phyloP scores from a whole-genome alignment of 2,113 vertebrate species.

The Eptesicus fuscus region DNA sequence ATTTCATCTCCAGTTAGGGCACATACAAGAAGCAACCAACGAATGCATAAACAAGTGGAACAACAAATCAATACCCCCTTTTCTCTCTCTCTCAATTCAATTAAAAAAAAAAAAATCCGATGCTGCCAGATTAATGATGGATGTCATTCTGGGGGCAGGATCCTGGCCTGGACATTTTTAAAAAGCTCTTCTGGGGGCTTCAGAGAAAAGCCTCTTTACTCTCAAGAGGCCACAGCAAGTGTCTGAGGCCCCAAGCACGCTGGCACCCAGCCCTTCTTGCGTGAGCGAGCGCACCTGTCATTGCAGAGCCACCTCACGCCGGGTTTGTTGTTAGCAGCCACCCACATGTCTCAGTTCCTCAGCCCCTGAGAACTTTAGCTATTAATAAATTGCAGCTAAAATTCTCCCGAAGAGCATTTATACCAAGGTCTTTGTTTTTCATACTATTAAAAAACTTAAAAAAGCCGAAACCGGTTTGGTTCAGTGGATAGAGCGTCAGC shows the following conservation, averaged over 20 bases:
- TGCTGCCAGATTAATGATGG: fast-evolving
- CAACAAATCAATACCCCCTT: not conserved
- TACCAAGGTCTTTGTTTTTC: not conserved
- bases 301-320: too few relatives aligned
- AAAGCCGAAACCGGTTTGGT: not conserved
- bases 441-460: not conserved
- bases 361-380: not conserved
- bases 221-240: not conserved
- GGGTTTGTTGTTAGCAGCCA: not conserved
- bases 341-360: not conserved
- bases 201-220: not conserved
- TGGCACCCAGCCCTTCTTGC: not conserved
- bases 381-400: conserved; percentile 10
- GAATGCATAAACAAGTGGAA: not conserved
- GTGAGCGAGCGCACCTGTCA: not conserved
- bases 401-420: not conserved
- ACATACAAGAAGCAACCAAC: not conserved
- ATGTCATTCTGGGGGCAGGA: not conserved
- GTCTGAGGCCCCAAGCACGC: not conserved
- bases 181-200: not conserved
- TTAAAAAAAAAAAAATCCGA: not conserved
- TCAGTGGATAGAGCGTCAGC: too few relatives aligned
- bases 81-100: too few relatives aligned
- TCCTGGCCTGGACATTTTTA: not conserved
- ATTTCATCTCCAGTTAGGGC: too few relatives aligned